Conservation (phyloP, 2,888 invertebrate species). For the Agrochola circellaris region DNA sequence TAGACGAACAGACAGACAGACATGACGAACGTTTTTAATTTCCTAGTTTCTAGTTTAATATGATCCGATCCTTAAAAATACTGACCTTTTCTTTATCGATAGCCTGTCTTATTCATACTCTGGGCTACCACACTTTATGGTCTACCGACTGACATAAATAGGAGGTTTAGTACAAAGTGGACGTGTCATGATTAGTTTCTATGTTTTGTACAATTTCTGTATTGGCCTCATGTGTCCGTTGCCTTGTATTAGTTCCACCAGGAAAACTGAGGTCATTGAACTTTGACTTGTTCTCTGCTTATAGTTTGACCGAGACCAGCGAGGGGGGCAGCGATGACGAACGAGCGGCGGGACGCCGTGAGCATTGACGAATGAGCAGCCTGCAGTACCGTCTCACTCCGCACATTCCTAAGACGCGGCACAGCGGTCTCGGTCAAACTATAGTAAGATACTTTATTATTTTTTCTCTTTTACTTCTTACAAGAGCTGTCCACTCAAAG, state of each 20-base stretch:
- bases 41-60: not conserved
- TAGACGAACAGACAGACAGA: not conserved
- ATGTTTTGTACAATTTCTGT: conserved; percentile 29
- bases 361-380: too few species aligned
- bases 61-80: not conserved
- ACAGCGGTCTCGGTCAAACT: too few species aligned
- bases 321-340: too few species aligned
- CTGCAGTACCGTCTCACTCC: too few species aligned
- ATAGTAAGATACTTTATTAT: not conserved
- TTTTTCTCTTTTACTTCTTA: not conserved
- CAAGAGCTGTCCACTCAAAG: not conserved
- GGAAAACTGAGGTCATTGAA: not conserved
- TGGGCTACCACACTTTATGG: not conserved
- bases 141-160: conserved; percentile 41
- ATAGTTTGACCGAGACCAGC: not conserved
- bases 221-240: not conserved
- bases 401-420: too few species aligned
- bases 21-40: not conserved
- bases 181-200: conserved; percentile 45
- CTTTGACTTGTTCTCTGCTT: not conserved
- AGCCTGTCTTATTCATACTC: conserved; percentile 34
- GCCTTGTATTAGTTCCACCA: not conserved
- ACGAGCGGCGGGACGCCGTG: too few species aligned
- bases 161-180: conserved; percentile 34
- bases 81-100: not conserved